phyloP scores from a whole-genome alignment of 1,140 invertebrate species.

The Zaprionus tsacasi region DNA sequence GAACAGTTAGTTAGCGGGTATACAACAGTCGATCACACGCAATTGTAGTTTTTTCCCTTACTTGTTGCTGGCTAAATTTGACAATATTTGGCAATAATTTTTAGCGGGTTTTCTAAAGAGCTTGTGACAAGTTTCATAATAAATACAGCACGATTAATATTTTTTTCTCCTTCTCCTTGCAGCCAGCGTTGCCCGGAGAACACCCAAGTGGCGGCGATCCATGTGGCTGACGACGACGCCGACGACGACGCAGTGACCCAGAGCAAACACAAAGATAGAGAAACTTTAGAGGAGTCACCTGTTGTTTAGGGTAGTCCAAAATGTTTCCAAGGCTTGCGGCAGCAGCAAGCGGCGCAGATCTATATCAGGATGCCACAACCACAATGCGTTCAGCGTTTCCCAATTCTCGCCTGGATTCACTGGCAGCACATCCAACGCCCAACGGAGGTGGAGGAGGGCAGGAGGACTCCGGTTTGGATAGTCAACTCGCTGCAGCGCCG shows the following conservation, averaged over 20 bases:
- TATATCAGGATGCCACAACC: conserved; percentile 73
- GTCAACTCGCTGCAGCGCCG: conserved; percentile 58
- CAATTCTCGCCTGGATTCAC: conserved; percentile 76
- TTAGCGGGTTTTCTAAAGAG: conserved; percentile 36
- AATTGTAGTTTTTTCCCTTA: too few species aligned
- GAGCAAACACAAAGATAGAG: not conserved
- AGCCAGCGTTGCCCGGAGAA: conserved; percentile 32
- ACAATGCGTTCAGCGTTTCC: conserved; percentile 79
- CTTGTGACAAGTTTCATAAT: conserved; percentile 48
- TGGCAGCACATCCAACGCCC: conserved; percentile 52
- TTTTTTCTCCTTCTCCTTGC: conserved; percentile 17
- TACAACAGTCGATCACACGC: too few species aligned
- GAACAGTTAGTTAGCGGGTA: too few species aligned
- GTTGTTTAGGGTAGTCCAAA: conserved; percentile 13
- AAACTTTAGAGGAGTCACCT: conserved; percentile 27
- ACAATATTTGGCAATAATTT: conserved; percentile 69
- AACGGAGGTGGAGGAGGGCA: too few species aligned
- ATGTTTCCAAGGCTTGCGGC: conserved; percentile 75
- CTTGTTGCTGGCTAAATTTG: conserved; percentile 57
- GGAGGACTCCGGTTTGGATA: conserved; percentile 38
- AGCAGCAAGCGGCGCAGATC: conserved; percentile 54
- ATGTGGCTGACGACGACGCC: conserved; percentile 31
- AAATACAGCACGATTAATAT: conserved; percentile 31
- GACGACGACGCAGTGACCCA: conserved; percentile 13
- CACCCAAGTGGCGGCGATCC: conserved; percentile 45